A percentile compares a stretch with the other conserved stretches of the same genome.
Evolutionary conservation across 2,797 vertebrate genomes (phyloP).

Genomic region (Sebastes itinus): DNA sequence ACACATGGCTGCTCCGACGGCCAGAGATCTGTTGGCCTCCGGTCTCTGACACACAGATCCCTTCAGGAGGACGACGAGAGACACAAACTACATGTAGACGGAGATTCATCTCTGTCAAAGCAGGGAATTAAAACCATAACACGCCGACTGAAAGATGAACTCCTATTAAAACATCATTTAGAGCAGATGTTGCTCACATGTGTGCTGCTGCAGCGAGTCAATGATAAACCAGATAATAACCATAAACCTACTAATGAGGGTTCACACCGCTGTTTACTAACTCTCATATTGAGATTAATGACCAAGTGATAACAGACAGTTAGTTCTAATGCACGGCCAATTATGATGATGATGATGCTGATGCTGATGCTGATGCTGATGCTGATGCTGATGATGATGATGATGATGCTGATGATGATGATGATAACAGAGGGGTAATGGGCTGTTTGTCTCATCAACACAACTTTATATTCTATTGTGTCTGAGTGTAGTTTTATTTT

Average conservation of each 20-base stretch:
- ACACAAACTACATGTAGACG: background rate
- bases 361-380: too few relatives aligned
- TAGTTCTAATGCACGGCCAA: background rate
- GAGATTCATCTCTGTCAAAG: slow-evolving; percentile 3
- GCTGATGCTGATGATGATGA: background rate
- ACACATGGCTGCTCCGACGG: slow-evolving; percentile 71
- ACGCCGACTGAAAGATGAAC: background rate
- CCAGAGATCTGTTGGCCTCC: slow-evolving; percentile 65
- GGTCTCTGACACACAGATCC: slow-evolving; percentile 59
- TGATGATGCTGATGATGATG: too few relatives aligned
- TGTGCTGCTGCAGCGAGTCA: background rate
- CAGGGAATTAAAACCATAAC: slow-evolving; percentile 5
- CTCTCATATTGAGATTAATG: slow-evolving; percentile 21
- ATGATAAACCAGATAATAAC: slow-evolving; percentile 8
- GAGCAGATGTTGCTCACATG: slow-evolving; percentile 38
- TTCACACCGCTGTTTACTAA: background rate
- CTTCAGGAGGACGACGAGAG: slow-evolving; percentile 7
- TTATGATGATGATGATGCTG: background rate
- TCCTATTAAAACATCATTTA: slow-evolving; percentile 36
- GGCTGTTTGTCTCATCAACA: background rate
- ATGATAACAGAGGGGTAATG: background rate
- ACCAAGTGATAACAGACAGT: background rate
- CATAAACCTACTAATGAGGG: background rate
- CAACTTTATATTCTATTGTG: background rate
- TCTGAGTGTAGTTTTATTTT: background rate